Evolutionary conservation across 92 coral and sea anemone genomes (phyloP).

Genomic region (Nematostella vectensis): DNA sequence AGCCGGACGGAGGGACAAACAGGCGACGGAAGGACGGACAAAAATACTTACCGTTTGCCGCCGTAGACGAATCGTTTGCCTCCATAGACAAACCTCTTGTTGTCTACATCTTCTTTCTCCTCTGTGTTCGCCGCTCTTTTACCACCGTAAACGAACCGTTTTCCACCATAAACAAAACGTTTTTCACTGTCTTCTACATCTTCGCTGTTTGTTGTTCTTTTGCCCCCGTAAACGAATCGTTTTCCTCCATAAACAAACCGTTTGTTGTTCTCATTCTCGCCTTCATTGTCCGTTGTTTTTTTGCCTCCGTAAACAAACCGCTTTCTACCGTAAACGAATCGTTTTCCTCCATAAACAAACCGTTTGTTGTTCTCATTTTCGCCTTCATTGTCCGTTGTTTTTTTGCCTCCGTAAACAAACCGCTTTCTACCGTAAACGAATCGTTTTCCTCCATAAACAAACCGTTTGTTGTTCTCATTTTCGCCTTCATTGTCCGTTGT

Average conservation of each 20-base stretch:
- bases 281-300: background rate
- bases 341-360: slow-evolving; percentile 1
- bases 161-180: slow-evolving; percentile 4
- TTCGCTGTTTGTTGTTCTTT: background rate
- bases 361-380: background rate
- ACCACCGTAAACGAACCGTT: slow-evolving; percentile 4
- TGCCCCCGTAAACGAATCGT: slow-evolving; percentile 1
- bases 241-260: background rate
- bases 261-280: background rate
- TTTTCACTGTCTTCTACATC: background rate
- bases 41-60: no score
- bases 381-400: background rate
- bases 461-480: background rate
- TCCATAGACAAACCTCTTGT: slow-evolving; percentile 4
- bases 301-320: slow-evolving; percentile 2
- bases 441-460: background rate
- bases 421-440: background rate
- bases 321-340: slow-evolving; percentile 2
- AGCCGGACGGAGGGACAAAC: no score
- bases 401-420: slow-evolving; percentile 1
- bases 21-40: no score
- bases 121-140: background rate
- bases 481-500: background rate
- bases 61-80: background rate
- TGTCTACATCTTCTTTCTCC: background rate